A percentile compares a stretch with the other conserved stretches of the same genome.
These are phyloP conservation scores for Monoplex corrugatus DNA, from an alignment of 2,888 invertebrate species.

Conservation along the genomic window DNA sequence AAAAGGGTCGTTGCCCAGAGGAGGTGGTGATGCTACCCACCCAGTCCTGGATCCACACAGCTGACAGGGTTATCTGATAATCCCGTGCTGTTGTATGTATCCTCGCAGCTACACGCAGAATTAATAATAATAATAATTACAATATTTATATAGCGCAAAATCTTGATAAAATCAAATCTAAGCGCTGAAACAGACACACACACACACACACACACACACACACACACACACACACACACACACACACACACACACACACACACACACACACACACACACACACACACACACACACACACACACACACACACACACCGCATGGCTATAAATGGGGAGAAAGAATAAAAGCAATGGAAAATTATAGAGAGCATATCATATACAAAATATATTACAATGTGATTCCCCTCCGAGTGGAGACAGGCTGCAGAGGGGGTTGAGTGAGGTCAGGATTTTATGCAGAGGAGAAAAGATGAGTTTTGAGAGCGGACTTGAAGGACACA, in stretches of 20 bases:
- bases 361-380: too few species aligned
- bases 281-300: too few species aligned
- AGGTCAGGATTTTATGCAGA: too few species aligned
- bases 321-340: too few species aligned
- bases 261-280: not conserved
- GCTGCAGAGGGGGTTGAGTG: too few species aligned
- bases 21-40: conserved; percentile 71
- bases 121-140: too few species aligned
- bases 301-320: not conserved
- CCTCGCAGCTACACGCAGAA: conserved; percentile 77
- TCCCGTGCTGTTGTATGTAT: conserved; percentile 59
- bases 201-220: not conserved
- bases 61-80: conserved; percentile 66
- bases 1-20: conserved; percentile 74
- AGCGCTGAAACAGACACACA: not conserved
- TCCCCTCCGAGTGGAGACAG: too few species aligned
- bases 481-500: too few species aligned
- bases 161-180: not conserved
- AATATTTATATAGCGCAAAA: too few species aligned
- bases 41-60: conserved; percentile 79
- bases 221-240: conserved; percentile 19
- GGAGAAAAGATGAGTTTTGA: too few species aligned
- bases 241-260: not conserved
- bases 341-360: too few species aligned
- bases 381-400: too few species aligned